Base-by-base conservation (phyloP, 2,797 vertebrate species). In the Acanthurus lineatus region DNA sequence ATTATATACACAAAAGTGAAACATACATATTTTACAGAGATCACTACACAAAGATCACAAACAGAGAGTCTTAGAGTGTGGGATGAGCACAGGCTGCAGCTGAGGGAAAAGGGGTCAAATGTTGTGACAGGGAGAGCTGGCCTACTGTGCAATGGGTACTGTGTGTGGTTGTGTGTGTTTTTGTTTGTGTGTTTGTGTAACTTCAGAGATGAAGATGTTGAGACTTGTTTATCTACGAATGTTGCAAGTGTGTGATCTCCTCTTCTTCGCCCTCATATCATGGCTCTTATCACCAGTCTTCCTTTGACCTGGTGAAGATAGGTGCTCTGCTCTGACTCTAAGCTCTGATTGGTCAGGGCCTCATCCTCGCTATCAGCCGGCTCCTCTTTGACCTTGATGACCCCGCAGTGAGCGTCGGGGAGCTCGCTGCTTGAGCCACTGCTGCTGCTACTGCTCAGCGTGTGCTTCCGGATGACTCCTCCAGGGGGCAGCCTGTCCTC, bases 291-390 rank as follows among this genome's bases (percentile, higher is more conserved):
- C 94, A 99, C 96, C 95, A 98, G 96, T 89, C 97, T 96, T 90
- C 97, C 97, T 95, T 98, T 98, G 96, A 99, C 97, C 96, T 99
- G 97, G 96, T 97, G 97, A 86, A 99, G 95, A 96, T 97, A 98
- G 95, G 96, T 89, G 94, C 95, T 96, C 94, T 97, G 96, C 95
- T 97, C 95, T 79, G 95, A 92, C 94, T 95, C 96, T 88, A 97
- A 92, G 92, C 96, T 95, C 93, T 96, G 95, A 93, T 94, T 95
- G 91, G 92, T 94, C 92, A 97, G 94, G 88, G 91, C 94, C 92
- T 98, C 97, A 58, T 99, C 97, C 81, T 97, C 97, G 82, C 97
- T 99, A 93, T 99, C 97, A 63, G 74, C 91, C 8, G 97, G 97
- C 89, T 99, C 98, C 90, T 98, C 97, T 90, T 99, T 99, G 93